Percentiles rank a stretch among this genome's conserved stretches.
Conservation (phyloP, 2,113 vertebrate genomes). For the Centropus bengalensis region DNA sequence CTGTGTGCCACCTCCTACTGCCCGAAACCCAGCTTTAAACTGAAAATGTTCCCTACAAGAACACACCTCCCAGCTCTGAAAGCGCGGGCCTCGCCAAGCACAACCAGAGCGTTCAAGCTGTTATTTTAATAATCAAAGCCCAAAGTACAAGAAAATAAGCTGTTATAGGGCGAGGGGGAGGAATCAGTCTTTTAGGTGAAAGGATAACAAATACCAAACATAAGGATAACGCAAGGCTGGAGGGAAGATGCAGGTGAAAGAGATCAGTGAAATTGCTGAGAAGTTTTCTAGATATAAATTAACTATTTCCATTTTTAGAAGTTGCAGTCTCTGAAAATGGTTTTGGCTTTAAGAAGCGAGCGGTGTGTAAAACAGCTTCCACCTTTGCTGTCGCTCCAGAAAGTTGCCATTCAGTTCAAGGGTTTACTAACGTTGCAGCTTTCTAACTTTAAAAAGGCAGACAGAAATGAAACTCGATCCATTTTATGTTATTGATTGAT, state of each 20-base stretch:
- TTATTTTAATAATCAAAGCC: constrained; percentile 73
- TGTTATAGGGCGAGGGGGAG: constrained; percentile 8
- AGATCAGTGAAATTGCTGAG: constrained; percentile 64
- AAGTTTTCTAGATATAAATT: constrained; percentile 65
- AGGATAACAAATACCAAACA: constrained; percentile 67
- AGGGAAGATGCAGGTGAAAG: constrained; percentile 62
- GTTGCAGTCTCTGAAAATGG: constrained; percentile 30
- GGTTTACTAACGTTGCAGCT: background rate
- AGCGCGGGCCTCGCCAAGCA: constrained; percentile 59
- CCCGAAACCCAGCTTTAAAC: background rate
- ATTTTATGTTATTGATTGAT: constrained; percentile 19
- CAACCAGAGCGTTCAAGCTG: constrained; percentile 59
- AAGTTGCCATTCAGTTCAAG: background rate
- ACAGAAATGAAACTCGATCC: background rate
- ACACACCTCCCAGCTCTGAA: constrained; percentile 40
- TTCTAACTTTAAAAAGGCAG: constrained; percentile 11
- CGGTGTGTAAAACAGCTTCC: constrained; percentile 59
- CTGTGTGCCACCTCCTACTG: background rate
- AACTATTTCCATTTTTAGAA: constrained; percentile 53
- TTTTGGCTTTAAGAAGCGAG: constrained; percentile 59
- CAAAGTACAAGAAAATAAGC: constrained; percentile 66
- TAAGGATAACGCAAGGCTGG: constrained; percentile 60
- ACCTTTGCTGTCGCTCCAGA: constrained; percentile 21
- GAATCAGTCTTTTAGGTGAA: constrained; percentile 67
- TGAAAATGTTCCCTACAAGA: background rate